Base-by-base conservation (phyloP, 1,140 invertebrate species). In the Gonatopus flavifemur region DNA sequence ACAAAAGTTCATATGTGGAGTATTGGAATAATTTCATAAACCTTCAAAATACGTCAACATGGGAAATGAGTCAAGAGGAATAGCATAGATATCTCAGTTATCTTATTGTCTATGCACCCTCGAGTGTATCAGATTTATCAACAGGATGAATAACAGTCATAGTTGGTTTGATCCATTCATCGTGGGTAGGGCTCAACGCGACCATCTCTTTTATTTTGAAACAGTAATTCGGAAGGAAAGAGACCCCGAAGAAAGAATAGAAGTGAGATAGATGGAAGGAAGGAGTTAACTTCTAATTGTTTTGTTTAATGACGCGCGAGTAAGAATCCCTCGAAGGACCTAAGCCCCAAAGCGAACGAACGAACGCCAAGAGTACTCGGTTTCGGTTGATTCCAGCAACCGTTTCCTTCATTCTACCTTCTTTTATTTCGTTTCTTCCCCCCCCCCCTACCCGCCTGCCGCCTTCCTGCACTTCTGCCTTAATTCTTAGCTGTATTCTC, bases 401-500 rank as follows among this genome's bases (percentile, higher is more conserved):
- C 57, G 49, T 48, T 44, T 50, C 35, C 35, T 46, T 49, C 49
- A 43, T 45, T 46, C 52, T 20, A 47, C 21, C 43, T 43, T 45
- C 32, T 51, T 42, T 42, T 47, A 56, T 59, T 36, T 48, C 36
- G 37, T 47, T 39, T 45, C 51, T 44, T 37, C 44, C 15, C 46
- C 48, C 45, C 39, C 42, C 43, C 48, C 48, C 42, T 44, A 38
- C 43, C 49, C 45, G 51, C 37, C 31, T 47, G 32, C 36, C 28
- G 40, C 42, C 35, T 36, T 28, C 28, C 51, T 43, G 35, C 16
- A 22, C 46, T 37, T 42, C 32, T 33, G 69, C 70, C 73, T 78
- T 77, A 78, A 78, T 78, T 78, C 76, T 78, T 78, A 78, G 76
- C 74, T 78, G 76, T 77, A 78, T 77, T 78, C 74, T 77, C 68